These are phyloP conservation scores for Crocodylus rhombifer DNA, from an alignment of 2,797 vertebrate genomes.

Conservation along the genomic window DNA sequence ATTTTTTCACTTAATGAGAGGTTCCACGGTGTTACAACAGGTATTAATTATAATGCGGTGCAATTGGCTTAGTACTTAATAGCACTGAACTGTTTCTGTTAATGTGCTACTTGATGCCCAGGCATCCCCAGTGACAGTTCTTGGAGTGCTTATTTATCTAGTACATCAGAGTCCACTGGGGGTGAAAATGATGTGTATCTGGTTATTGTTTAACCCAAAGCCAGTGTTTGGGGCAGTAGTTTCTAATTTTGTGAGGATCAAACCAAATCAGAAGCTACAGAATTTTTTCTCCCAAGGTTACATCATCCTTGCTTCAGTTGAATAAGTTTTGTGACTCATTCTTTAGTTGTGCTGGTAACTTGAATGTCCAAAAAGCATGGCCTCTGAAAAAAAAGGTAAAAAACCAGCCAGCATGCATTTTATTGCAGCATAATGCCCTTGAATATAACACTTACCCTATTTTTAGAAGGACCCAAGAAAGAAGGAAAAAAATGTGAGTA, in stretches of 20 bases:
- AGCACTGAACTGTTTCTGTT: not conserved
- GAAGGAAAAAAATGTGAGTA: too few relatives aligned
- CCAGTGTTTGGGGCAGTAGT: not conserved
- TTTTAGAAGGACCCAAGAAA: too few relatives aligned
- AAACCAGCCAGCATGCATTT: not conserved
- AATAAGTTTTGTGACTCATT: not conserved
- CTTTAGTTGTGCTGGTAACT: not conserved
- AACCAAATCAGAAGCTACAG: not conserved
- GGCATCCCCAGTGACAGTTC: not conserved
- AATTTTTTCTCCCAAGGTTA: not conserved
- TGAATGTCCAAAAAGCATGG: not conserved
- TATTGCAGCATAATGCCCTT: not conserved
- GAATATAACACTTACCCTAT: too few relatives aligned
- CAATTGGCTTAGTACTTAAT: not conserved
- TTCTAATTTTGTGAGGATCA: not conserved
- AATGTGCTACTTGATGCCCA: not conserved
- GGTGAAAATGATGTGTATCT: not conserved
- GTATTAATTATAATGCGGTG: conserved; percentile 11
- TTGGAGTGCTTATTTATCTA: not conserved
- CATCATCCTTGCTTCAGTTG: not conserved
- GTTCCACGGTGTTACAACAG: not conserved
- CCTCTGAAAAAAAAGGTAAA: too few relatives aligned
- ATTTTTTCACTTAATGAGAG: conserved; percentile 22
- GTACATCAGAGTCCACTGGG: not conserved
- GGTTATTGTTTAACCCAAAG: not conserved